Conservation (phyloP, 2,797 vertebrate genomes). For the Anableps anableps region DNA sequence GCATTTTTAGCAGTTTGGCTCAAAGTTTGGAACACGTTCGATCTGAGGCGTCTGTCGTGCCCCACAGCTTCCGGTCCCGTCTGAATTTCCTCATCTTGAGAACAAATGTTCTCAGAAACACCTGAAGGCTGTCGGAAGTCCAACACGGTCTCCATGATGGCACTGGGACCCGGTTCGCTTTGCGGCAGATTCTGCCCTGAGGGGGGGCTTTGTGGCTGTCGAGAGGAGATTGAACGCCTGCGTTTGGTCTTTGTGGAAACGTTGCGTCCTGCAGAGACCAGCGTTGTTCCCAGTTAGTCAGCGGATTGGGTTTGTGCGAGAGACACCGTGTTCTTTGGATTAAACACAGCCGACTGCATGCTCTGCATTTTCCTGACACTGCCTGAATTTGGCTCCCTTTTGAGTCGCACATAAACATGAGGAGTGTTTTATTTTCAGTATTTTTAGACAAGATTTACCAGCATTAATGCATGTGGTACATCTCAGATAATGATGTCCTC, state of each 20-base stretch:
- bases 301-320: neutral
- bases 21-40: too few relatives aligned
- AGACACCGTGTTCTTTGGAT: neutral
- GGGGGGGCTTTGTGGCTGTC: slow-evolving; percentile 26
- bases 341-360: neutral
- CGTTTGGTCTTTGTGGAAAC: neutral
- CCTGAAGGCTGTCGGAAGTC: slow-evolving; percentile 12
- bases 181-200: slow-evolving; percentile 7
- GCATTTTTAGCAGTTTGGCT: too few relatives aligned
- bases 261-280: slow-evolving; percentile 5
- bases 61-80: neutral
- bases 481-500: slow-evolving; percentile 9
- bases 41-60: too few relatives aligned
- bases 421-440: neutral
- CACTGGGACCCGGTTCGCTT: slow-evolving; percentile 3
- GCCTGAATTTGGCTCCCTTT: neutral
- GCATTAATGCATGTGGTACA: neutral
- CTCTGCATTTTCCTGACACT: neutral
- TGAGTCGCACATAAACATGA: neutral
- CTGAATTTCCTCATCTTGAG: slow-evolving; percentile 1
- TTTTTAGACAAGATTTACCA: neutral
- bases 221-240: slow-evolving; percentile 7
- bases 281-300: slow-evolving; percentile 9
- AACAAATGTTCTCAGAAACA: neutral
- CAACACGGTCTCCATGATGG: slow-evolving; percentile 16